A percentile compares a stretch with the other conserved stretches of the same genome.
These are phyloP conservation scores for Arnoldichthys spilopterus DNA, from an alignment of 2,797 vertebrate species.

Conservation along the genomic window DNA sequence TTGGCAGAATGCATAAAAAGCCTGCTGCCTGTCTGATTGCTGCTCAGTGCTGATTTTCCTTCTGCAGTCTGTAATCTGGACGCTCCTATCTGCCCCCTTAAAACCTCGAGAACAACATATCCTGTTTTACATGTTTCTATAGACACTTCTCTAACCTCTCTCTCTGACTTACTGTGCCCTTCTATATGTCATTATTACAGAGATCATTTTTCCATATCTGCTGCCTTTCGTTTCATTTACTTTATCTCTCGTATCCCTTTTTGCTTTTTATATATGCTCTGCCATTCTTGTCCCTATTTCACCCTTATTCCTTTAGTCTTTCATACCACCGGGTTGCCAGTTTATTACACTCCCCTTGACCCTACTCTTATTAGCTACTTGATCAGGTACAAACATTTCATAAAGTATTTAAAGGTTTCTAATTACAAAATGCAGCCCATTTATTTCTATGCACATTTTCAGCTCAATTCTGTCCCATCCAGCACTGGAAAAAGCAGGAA, in stretches of 20 bases:
- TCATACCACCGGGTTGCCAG: neutral
- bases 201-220: neutral
- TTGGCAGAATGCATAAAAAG: conserved; percentile 47
- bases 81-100: conserved; percentile 12
- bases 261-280: conserved; percentile 37
- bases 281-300: conserved; percentile 40
- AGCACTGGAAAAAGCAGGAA: neutral
- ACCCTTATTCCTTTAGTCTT: neutral
- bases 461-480: neutral
- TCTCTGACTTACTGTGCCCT: conserved; percentile 15
- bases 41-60: conserved; percentile 44
- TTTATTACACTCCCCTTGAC: neutral
- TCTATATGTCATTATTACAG: neutral
- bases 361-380: neutral
- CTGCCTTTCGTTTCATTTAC: conserved; percentile 4
- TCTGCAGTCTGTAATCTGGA: conserved; percentile 34
- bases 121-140: conserved; percentile 50
- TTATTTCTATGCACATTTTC: neutral
- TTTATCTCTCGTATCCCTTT: neutral
- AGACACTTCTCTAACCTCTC: conserved; percentile 45
- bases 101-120: neutral
- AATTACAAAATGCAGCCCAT: neutral
- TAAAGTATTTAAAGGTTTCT: neutral
- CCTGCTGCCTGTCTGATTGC: conserved; percentile 45
- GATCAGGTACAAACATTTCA: neutral